Evolutionary conservation across 2,888 invertebrate genomes (phyloP).

Genomic region (Caenorhabditis wallacei): DNA sequence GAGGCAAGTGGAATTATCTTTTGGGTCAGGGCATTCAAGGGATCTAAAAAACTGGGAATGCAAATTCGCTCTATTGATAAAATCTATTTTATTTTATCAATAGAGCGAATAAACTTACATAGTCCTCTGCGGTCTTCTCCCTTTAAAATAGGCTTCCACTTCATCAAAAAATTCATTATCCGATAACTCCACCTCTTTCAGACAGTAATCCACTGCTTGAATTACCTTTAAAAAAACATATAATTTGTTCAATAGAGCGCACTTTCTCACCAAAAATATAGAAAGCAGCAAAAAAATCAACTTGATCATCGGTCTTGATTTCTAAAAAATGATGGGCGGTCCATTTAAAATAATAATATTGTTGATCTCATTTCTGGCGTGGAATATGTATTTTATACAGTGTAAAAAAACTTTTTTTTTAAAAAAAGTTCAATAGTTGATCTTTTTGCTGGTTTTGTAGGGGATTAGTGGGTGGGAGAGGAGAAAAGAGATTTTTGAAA

Average conservation of each 20-base stretch:
- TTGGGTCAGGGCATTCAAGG: constrained; percentile 24
- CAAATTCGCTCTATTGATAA: too few relatives aligned
- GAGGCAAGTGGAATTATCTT: constrained; percentile 47
- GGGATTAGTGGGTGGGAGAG: too few relatives aligned
- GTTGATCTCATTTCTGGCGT: too few relatives aligned
- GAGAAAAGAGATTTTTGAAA: too few relatives aligned
- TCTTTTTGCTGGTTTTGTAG: too few relatives aligned
- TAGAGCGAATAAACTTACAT: too few relatives aligned
- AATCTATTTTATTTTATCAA: too few relatives aligned
- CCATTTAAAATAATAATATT: too few relatives aligned
- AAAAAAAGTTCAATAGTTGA: too few relatives aligned
- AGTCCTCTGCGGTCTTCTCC: background rate
- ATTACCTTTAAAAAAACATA: background rate
- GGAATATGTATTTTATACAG: too few relatives aligned
- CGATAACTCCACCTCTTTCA: constrained; percentile 11
- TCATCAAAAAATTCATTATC: constrained; percentile 38
- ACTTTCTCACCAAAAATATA: constrained; percentile 8
- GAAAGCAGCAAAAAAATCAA: background rate
- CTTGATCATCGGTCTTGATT: constrained; percentile 6
- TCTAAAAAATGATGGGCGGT: too few relatives aligned
- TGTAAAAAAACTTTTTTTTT: too few relatives aligned
- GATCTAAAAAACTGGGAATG: constrained; percentile 11
- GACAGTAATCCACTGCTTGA: constrained; percentile 21
- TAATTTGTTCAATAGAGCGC: background rate
- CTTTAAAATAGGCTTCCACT: background rate